phyloP scores from a whole-genome alignment of 2,797 vertebrate species.

The Paguma larvata region DNA sequence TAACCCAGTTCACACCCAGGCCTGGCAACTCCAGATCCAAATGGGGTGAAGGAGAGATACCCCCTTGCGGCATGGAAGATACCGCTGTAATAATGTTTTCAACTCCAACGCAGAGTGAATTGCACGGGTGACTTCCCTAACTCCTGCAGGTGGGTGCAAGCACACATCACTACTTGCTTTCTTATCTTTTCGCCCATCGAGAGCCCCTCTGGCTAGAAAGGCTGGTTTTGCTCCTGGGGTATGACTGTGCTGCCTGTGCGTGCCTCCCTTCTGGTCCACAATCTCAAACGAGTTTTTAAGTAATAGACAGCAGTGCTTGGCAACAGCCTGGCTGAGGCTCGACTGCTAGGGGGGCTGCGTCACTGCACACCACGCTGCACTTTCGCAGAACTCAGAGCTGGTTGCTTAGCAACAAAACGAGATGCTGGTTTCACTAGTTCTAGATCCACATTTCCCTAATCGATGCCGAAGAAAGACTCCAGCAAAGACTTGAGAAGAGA shows the following conservation, averaged over 20 bases:
- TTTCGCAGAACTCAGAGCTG: slow-evolving; percentile 44
- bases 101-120: not conserved
- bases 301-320: slow-evolving; percentile 42
- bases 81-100: not conserved
- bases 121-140: not conserved
- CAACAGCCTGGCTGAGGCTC: not conserved
- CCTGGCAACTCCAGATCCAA: not conserved
- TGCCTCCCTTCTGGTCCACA: not conserved
- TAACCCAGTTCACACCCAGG: not conserved
- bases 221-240: not conserved
- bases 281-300: slow-evolving; percentile 46
- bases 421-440: slow-evolving; percentile 55
- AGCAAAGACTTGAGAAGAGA: not conserved
- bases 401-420: slow-evolving; percentile 78
- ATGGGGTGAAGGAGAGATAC: not conserved
- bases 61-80: not conserved
- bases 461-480: not conserved
- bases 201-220: not conserved
- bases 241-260: not conserved
- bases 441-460: slow-evolving; percentile 51
- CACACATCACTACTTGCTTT: not conserved
- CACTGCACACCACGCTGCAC: not conserved
- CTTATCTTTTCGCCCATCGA: not conserved
- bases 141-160: not conserved
- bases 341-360: not conserved